Conservation (phyloP, 1,140 invertebrate genomes). For the Microplitis mediator region DNA sequence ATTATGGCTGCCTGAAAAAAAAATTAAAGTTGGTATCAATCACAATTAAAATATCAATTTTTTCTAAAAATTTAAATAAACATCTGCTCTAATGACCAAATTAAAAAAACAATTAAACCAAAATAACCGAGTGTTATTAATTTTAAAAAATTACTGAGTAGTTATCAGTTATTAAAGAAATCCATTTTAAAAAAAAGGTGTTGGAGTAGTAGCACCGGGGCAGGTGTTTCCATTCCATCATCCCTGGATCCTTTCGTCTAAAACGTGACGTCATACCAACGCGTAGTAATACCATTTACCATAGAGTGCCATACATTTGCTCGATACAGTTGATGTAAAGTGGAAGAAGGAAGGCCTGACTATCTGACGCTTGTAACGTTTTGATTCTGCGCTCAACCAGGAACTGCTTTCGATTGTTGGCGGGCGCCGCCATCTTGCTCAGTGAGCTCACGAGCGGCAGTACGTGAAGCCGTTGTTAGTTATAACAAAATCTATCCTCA, state of each 20-base stretch:
- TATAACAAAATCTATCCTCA: slow-evolving; percentile 4
- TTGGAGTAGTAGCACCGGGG: no score
- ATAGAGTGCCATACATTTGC: background rate
- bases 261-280: slow-evolving; percentile 20
- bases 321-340: background rate
- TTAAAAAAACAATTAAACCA: no score
- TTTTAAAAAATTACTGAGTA: no score
- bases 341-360: slow-evolving; percentile 3
- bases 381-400: slow-evolving; percentile 33
- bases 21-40: no score
- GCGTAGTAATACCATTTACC: slow-evolving; percentile 13
- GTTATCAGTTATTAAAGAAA: no score
- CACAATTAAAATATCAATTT: no score
- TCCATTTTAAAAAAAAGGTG: no score
- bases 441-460: slow-evolving; percentile 58
- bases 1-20: no score
- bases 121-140: no score
- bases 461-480: slow-evolving; percentile 51
- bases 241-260: background rate
- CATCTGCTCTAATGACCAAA: no score
- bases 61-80: no score
- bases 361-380: background rate
- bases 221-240: background rate
- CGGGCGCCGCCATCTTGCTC: slow-evolving; percentile 58
- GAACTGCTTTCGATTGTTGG: slow-evolving; percentile 58